Percentiles rank a stretch among this genome's conserved stretches.
These are phyloP conservation scores for Falco concolor DNA, from an alignment of 2,797 vertebrate species.

Conservation along the genomic window DNA sequence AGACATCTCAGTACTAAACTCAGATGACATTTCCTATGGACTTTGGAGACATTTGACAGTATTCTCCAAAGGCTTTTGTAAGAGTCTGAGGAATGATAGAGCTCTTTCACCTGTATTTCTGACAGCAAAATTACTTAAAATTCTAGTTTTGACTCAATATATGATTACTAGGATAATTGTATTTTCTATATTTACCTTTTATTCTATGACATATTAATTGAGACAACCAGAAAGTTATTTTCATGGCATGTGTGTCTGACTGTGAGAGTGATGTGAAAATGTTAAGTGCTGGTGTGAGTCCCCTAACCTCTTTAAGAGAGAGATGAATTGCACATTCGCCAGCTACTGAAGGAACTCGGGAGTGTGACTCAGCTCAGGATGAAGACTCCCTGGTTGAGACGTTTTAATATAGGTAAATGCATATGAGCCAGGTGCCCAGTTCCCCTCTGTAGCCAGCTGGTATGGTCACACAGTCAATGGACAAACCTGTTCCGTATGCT, in stretches of 20 bases:
- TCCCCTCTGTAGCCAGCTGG: not conserved
- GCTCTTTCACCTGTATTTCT: not conserved
- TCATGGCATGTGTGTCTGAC: not conserved
- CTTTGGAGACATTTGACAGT: not conserved
- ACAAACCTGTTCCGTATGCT: not conserved
- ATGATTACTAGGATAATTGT: not conserved
- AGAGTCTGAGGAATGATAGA: not conserved
- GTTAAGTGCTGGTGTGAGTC: not conserved
- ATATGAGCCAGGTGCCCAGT: not conserved
- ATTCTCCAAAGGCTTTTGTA: not conserved
- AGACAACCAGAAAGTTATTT: not conserved
- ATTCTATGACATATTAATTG: not conserved
- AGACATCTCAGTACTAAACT: not conserved
- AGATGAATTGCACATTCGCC: not conserved
- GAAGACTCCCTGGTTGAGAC: not conserved
- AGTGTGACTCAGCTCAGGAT: not conserved
- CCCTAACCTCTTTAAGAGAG: not conserved
- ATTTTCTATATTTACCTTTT: not conserved
- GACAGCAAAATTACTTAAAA: slow-evolving; percentile 21
- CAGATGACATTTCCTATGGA: not conserved
- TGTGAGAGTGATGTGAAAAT: not conserved
- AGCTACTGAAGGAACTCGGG: not conserved
- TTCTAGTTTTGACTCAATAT: not conserved
- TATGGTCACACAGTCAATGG: not conserved
- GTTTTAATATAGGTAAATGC: not conserved